Evolutionary conservation across 2,797 vertebrate species (phyloP).

Genomic region (Xiphorhynchus erythropygius): DNA sequence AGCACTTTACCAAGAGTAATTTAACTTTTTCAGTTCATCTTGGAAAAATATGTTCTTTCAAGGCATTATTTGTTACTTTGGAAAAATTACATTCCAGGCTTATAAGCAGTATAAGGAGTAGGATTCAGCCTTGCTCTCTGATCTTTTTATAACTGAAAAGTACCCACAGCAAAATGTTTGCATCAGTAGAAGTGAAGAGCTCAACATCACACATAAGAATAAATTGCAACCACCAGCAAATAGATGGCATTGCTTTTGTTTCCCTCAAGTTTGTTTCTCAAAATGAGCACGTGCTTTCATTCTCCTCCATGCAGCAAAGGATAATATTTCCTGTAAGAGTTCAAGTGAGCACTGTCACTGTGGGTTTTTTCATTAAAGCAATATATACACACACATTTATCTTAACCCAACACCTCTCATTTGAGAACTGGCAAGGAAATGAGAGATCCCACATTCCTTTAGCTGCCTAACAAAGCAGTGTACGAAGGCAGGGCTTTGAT

Average conservation of each 20-base stretch:
- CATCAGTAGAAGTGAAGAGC: neutral
- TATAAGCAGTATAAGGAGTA: neutral
- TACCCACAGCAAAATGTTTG: neutral
- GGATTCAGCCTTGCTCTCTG: neutral
- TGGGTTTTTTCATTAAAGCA: neutral
- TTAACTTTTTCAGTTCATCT: neutral
- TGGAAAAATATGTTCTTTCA: neutral
- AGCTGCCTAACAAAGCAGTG: neutral
- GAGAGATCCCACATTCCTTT: neutral
- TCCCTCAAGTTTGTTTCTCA: neutral
- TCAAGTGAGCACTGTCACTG: neutral
- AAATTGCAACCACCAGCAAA: neutral
- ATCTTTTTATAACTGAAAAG: neutral
- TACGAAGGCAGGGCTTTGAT: neutral
- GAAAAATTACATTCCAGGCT: neutral
- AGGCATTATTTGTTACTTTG: neutral
- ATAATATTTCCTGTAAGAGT: neutral
- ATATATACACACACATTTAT: neutral
- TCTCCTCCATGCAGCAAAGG: neutral
- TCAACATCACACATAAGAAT: neutral
- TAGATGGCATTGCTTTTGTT: neutral
- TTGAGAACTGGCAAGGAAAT: neutral
- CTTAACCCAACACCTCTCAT: neutral
- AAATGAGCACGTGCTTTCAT: rapidly evolving
- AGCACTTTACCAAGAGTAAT: neutral